Percentiles rank a stretch among this genome's conserved stretches.
phyloP scores from a whole-genome alignment of 2,797 vertebrate genomes.

The Sebastes kiyomatsui region DNA sequence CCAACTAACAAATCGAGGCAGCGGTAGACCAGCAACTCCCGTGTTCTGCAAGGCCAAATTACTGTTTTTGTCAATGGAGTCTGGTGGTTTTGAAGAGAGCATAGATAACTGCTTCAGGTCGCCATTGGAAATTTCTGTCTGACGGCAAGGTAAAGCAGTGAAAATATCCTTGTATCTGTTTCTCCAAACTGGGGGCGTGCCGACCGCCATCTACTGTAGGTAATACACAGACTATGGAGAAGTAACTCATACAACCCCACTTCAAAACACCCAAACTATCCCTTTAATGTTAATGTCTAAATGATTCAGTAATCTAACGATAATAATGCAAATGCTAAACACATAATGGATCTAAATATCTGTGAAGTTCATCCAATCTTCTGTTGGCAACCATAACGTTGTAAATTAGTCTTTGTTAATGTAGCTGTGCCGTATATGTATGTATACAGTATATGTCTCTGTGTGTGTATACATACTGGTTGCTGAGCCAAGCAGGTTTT shows the following conservation, averaged over 20 bases:
- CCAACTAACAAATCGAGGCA: background rate
- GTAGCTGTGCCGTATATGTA: background rate
- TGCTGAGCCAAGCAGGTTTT: slow-evolving; percentile 97
- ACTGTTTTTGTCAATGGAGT: too few species aligned
- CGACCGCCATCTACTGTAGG: background rate
- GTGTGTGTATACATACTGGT: slow-evolving; percentile 87
- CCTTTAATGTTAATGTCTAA: background rate
- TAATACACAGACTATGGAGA: background rate
- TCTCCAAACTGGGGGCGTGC: too few species aligned
- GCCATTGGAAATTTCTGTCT: too few species aligned
- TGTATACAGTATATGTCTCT: too few species aligned
- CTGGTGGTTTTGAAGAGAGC: too few species aligned
- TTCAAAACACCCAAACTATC: background rate
- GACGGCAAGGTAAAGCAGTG: too few species aligned
- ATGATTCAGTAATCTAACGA: background rate
- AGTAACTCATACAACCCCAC: background rate
- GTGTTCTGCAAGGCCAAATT: too few species aligned
- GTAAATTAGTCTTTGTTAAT: background rate
- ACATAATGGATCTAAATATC: background rate
- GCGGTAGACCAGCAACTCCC: too few species aligned
- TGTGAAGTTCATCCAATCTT: background rate
- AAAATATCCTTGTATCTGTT: too few species aligned
- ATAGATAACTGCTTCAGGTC: too few species aligned
- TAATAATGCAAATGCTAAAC: background rate
- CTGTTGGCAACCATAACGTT: background rate